Conservation (phyloP, 2,888 invertebrate species). For the Catonia carolina region DNA sequence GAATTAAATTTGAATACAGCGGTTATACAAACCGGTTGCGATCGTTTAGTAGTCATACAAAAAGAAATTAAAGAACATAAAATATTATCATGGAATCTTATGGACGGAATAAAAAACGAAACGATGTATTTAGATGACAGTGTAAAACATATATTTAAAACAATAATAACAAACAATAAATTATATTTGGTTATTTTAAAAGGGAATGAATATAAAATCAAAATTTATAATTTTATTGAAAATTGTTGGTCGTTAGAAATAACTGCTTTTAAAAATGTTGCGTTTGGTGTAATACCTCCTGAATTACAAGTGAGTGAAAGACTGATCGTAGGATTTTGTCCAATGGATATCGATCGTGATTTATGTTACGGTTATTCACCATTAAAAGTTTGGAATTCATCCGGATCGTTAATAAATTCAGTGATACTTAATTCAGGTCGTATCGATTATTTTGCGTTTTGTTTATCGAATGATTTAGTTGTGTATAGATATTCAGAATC, state of each 20-base stretch:
- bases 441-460: neutral
- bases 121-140: neutral
- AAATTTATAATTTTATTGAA: neutral
- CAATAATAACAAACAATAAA: constrained; percentile 1
- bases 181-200: neutral
- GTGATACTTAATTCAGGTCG: constrained; percentile 1
- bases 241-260: neutral
- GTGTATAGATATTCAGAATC: neutral
- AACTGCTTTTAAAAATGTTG: neutral
- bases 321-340: neutral
- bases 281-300: neutral
- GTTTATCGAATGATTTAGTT: neutral
- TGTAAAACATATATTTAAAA: neutral
- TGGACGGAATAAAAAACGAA: neutral
- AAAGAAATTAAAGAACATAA: neutral
- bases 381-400: neutral
- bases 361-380: constrained; percentile 1
- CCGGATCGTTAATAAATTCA: neutral
- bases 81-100: neutral
- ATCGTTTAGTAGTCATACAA: neutral
- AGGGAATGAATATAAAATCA: neutral
- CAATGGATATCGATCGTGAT: constrained; percentile 2
- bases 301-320: constrained; percentile 1
- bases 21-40: neutral
- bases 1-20: neutral